Evolutionary conservation across 2,113 vertebrate species (phyloP), one percentile per base, ranked within the genome.

Genomic region (Xyrauchen texanus): DNA sequence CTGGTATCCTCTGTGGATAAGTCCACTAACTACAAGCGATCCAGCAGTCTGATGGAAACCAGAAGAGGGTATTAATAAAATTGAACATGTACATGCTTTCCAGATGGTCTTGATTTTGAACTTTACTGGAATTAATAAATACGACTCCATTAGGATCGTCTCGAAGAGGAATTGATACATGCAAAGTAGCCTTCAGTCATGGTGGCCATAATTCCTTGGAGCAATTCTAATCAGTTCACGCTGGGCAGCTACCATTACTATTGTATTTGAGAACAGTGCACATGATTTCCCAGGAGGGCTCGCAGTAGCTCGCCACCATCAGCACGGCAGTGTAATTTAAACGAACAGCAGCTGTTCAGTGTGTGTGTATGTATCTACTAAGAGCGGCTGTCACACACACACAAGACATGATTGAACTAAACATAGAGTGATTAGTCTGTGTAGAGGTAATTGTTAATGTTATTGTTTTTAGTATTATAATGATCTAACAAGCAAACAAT

Each of bases 251-350:
- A 71, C 78, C 84, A 78, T 83, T 81, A 78, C 78, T 77, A 79
- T 78, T 83, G 81, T 75, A 83, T 83, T 68, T 71, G 75, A 81
- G 78, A 85, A 85, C 84, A 83, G 81, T 70, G 69, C 82, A 68
- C 53, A 77, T 85, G 81, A 85, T 85, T 85, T 85, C 84, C 84
- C 84, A 61, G 12, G 84, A 79, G 84, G 53, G 65, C 46, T n/a
- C 7, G 70, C 45, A 70, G 60, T 64, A 78, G 65, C 65, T 80
- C 74, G 44, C 75, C 63, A 66, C 73, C 79, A 78, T 74, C 74
- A 64, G 80, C 73, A 47, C 46, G 45, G 52, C 75, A 34, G 51
- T 42, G 65, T 80, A 80, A 83, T 78, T 82, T 77, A 72, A 79
- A 72, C 80, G 77, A 77, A 82, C 81, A 68, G 79, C 83, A 85